Base-by-base conservation (phyloP, 2,113 vertebrate genomes). In the Castor canadensis region DNA sequence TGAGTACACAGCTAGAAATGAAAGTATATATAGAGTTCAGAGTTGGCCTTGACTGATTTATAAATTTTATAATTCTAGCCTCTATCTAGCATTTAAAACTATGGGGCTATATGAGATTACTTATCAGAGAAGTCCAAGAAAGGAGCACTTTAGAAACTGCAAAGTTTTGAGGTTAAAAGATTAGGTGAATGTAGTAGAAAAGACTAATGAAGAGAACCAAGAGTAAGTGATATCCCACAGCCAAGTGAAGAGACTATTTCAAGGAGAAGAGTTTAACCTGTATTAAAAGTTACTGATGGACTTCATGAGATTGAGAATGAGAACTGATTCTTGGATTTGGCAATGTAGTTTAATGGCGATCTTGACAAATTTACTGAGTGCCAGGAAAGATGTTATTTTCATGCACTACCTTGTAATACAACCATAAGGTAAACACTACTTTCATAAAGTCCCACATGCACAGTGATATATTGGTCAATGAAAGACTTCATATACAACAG, bases 1-100 rank as follows among this genome's bases (percentile, higher is more conserved):
- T 95, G n/a, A 76, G 22, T 72, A 89, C 64, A 26, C 28, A 94
- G 38, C 58, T 88, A 80, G 86, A 77, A 80, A 67, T 93, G 2
- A 84, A 81, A 93, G 43, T 82, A 47, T 80, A 47, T 80, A 13
- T 38, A 30, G 4, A 89, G 54, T n/a, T 86, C 20, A 82, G 16
- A 87, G 79, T 72, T 79, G 32, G 17, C 8, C 40, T 91, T 52
- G 30, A 43, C 35, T 85, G 24, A 6, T 58, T 82, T 79, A 71
- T 82, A 82, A 69, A 76, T 81, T 58, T 94, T 72, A 75, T 0
- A 47, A 22, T 69, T 32, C 26, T 85, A 73, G 6, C 0, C 35
- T 81, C 52, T 17, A 72, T 3, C 52, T 35, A 47, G 17, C 45
- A 88, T 93, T 84, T 91, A 79, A 93, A 91, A 81, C 45, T 71